These are phyloP conservation scores for Gisinianus flammeolus DNA, from an alignment of 2,888 invertebrate genomes.

Conservation along the genomic window DNA sequence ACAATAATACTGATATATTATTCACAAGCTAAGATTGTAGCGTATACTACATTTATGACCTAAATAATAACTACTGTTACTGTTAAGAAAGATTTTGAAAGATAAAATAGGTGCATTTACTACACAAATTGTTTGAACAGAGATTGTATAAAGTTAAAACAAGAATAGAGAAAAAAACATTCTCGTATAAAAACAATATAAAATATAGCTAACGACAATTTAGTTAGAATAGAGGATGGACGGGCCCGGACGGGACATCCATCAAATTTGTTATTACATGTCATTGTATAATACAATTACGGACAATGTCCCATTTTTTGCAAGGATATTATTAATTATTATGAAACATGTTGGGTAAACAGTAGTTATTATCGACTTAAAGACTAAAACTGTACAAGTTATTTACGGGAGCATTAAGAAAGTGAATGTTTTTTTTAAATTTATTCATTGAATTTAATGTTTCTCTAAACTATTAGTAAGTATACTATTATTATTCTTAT, in stretches of 20 bases:
- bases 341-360: background rate
- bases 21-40: background rate
- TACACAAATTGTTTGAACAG: background rate
- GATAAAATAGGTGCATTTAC: background rate
- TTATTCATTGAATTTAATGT: background rate
- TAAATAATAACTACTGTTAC: constrained; percentile 10
- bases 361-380: constrained; percentile 14
- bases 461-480: background rate
- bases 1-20: background rate
- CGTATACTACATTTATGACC: background rate
- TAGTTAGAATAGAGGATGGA: no score
- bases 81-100: background rate
- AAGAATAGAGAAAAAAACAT: background rate
- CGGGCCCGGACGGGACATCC: background rate
- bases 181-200: background rate
- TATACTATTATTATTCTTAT: constrained; percentile 3
- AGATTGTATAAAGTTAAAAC: background rate
- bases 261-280: background rate
- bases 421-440: background rate
- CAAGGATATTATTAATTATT: background rate
- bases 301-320: background rate
- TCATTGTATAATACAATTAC: background rate
- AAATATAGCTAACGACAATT: no score
- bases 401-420: background rate
- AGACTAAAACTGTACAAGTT: constrained; percentile 11